phyloP scores from a whole-genome alignment of 2,888 invertebrate species.

The Lochmaea capreae region DNA sequence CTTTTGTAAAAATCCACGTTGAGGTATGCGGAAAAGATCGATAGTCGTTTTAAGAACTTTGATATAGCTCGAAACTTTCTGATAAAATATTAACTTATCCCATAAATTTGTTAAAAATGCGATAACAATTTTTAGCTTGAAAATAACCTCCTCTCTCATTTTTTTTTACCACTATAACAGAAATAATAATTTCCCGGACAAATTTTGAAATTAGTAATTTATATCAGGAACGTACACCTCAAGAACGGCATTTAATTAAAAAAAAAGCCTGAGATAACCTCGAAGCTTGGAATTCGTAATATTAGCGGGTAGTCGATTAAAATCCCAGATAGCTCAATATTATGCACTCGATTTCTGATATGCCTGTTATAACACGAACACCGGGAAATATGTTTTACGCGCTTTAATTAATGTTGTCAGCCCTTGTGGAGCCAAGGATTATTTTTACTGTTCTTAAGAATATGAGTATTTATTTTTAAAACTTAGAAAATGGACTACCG shows the following conservation, averaged over 20 bases:
- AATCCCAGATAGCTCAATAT: conserved; percentile 10
- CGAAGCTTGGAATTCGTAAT: conserved; percentile 15
- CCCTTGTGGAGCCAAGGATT: too few relatives aligned
- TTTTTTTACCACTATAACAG: not conserved
- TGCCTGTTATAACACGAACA: not conserved
- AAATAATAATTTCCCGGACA: not conserved
- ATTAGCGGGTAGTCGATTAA: conserved; percentile 24
- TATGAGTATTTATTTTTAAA: too few relatives aligned
- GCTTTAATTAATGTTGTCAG: too few relatives aligned
- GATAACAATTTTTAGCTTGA: not conserved
- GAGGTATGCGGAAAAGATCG: not conserved
- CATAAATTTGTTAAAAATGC: not conserved
- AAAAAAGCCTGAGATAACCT: conserved; percentile 10
- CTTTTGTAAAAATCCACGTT: not conserved
- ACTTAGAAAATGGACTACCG: too few relatives aligned
- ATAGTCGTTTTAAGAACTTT: not conserved
- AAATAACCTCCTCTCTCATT: not conserved
- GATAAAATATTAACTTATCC: conserved; percentile 2
- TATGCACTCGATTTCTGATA: not conserved
- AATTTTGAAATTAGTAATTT: conserved; percentile 13
- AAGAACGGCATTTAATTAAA: conserved; percentile 12
- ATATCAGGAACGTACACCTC: not conserved
- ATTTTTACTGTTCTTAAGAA: too few relatives aligned
- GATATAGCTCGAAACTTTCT: not conserved
- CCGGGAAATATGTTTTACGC: not conserved